Conservation (phyloP, 1,140 invertebrate genomes). For the Aphelenchoides fujianensis region DNA sequence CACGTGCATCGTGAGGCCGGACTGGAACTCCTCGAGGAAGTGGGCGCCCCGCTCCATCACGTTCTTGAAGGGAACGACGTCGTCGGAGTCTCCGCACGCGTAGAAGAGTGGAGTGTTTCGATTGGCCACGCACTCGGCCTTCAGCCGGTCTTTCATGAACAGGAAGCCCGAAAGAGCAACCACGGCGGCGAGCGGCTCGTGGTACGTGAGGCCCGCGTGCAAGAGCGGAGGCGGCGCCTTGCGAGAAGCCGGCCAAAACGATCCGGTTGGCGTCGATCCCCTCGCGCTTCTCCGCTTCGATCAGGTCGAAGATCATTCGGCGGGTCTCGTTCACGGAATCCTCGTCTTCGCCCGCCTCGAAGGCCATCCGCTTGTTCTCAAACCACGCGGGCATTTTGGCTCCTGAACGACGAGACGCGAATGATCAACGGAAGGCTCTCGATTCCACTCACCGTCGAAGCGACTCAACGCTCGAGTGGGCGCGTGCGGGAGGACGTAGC, state of each 20-base stretch:
- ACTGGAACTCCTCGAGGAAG: background rate
- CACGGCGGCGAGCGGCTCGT: background rate
- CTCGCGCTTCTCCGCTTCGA: background rate
- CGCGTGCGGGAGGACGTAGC: conserved; percentile 7
- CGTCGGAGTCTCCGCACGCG: conserved; percentile 2
- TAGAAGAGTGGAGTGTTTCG: conserved; percentile 3
- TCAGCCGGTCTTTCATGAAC: background rate
- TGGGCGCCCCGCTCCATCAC: background rate
- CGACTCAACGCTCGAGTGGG: background rate
- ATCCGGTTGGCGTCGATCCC: background rate
- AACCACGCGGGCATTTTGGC: conserved; percentile 18
- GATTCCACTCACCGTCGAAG: too few relatives aligned
- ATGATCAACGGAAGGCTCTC: too few relatives aligned
- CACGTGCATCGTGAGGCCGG: background rate
- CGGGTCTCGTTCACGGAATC: conserved; percentile 4
- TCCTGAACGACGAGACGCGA: too few relatives aligned
- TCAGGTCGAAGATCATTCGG: background rate
- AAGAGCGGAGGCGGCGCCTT: background rate
- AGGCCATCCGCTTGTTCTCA: conserved; percentile 5
- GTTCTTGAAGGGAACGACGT: conserved; percentile 6
- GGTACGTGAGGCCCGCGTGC: conserved; percentile 4
- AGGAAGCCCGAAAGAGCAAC: background rate
- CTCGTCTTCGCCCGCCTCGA: conserved; percentile 1
- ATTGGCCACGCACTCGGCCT: conserved; percentile 2
- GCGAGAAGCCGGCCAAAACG: background rate